Evolutionary conservation across 2,888 invertebrate species (phyloP).

Genomic region (Aleiodes alternator): DNA sequence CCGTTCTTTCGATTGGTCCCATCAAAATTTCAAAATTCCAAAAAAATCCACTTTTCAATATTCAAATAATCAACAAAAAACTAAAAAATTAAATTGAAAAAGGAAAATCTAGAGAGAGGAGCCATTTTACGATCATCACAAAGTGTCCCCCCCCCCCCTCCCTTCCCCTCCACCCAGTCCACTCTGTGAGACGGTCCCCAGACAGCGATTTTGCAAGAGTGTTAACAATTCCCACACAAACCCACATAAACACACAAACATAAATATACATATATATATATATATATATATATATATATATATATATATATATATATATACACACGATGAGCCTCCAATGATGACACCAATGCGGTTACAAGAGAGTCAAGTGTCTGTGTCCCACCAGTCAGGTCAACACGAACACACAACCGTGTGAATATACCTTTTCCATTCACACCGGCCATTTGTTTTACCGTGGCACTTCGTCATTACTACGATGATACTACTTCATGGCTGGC

Average conservation of each 20-base stretch:
- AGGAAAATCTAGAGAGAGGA: slow-evolving; percentile 28
- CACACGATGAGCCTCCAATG: slow-evolving; percentile 51
- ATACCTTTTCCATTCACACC: slow-evolving; percentile 27
- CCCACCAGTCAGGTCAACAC: slow-evolving; percentile 32
- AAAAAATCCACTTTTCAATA: too few relatives aligned
- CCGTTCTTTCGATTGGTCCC: too few relatives aligned
- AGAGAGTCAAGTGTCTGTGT: slow-evolving; percentile 19
- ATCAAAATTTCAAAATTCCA: too few relatives aligned
- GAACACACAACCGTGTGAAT: slow-evolving; percentile 3
- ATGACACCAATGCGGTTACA: slow-evolving; percentile 49
- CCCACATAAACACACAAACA: background rate
- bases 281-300: background rate
- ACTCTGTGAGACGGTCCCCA: slow-evolving; percentile 57
- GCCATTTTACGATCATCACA: slow-evolving; percentile 59
- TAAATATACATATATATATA: too few relatives aligned
- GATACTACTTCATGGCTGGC: background rate
- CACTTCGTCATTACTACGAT: slow-evolving; percentile 1
- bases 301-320: background rate
- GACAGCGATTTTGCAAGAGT: slow-evolving; percentile 53
- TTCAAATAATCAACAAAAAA: too few relatives aligned
- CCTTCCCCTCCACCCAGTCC: slow-evolving; percentile 31
- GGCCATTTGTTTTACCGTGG: background rate
- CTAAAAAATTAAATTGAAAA: too few relatives aligned
- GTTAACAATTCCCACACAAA: slow-evolving; percentile 3
- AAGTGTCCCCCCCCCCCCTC: slow-evolving; percentile 40